These are phyloP conservation scores for Saccopteryx leptura DNA, from an alignment of 2,113 vertebrate genomes.

Conservation along the genomic window DNA sequence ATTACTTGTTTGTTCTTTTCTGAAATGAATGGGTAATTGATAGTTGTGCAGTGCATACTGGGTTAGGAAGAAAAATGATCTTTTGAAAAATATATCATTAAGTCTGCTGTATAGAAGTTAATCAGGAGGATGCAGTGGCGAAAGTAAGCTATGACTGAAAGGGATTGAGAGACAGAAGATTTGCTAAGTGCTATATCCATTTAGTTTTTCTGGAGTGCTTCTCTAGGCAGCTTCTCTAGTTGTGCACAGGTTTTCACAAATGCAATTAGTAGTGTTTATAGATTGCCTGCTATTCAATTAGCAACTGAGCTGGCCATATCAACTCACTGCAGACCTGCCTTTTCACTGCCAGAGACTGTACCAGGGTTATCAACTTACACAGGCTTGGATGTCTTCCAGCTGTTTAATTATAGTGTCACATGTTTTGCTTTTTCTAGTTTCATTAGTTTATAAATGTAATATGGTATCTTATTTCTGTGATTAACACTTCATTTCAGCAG, in stretches of 20 bases:
- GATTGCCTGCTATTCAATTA: conserved; percentile 90
- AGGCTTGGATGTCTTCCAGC: conserved; percentile 92
- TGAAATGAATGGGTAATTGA: conserved; percentile 70
- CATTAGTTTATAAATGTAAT: conserved; percentile 92
- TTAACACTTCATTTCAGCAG: conserved; percentile 91
- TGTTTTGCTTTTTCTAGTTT: conserved; percentile 90
- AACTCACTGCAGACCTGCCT: conserved; percentile 89
- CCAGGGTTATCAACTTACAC: conserved; percentile 91
- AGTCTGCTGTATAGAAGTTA: conserved; percentile 56
- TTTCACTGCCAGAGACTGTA: conserved; percentile 90
- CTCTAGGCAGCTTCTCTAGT: conserved; percentile 79
- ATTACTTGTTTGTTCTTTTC: conserved; percentile 83
- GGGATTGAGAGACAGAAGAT: conserved; percentile 71
- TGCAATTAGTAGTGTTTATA: conserved; percentile 90
- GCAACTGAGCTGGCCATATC: conserved; percentile 88
- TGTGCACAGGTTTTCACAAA: conserved; percentile 84
- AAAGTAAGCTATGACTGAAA: conserved; percentile 60
- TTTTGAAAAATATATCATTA: conserved; percentile 72
- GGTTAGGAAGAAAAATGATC: conserved; percentile 80
- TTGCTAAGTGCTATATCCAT: conserved; percentile 61
- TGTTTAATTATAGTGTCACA: conserved; percentile 91
- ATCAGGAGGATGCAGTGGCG: background rate
- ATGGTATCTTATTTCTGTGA: conserved; percentile 91
- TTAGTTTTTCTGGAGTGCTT: conserved; percentile 53
- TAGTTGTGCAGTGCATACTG: conserved; percentile 62